Evolutionary conservation across 2,888 invertebrate genomes (phyloP).

Genomic region (Epiblema foenella): DNA sequence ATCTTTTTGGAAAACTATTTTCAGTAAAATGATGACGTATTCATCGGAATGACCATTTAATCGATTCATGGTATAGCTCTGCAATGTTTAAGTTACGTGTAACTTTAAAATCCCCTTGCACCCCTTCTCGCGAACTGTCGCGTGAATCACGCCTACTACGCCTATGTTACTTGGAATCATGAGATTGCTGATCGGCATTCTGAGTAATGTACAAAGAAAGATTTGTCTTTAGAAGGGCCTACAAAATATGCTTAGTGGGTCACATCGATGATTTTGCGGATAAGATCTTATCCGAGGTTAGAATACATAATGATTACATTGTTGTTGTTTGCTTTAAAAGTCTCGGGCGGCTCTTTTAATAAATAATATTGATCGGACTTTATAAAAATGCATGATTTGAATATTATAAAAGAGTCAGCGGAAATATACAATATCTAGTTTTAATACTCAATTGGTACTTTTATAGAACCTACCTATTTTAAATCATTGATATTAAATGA

Average conservation of each 20-base stretch:
- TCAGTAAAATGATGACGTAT: background rate
- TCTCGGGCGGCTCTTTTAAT: too few relatives aligned
- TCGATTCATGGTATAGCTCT: background rate
- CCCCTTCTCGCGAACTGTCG: slow-evolving; percentile 16
- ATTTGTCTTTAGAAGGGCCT: slow-evolving; percentile 15
- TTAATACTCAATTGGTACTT: background rate
- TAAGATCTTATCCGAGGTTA: slow-evolving; percentile 22
- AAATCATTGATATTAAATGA: too few relatives aligned
- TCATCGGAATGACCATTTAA: background rate
- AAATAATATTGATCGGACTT: background rate
- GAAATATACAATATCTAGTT: background rate
- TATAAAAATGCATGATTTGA: background rate
- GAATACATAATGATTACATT: slow-evolving; percentile 8
- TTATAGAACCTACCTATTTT: background rate
- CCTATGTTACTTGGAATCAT: slow-evolving; percentile 1
- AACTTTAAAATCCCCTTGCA: too few relatives aligned
- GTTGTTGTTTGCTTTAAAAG: background rate
- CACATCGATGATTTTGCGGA: slow-evolving; percentile 28
- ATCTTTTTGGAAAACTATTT: background rate
- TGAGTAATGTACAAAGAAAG: slow-evolving; percentile 21
- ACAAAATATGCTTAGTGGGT: slow-evolving; percentile 24
- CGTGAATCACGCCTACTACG: slow-evolving; percentile 20
- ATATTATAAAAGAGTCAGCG: background rate
- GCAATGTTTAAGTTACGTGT: too few relatives aligned
- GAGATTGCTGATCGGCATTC: slow-evolving; percentile 14